Conservation (phyloP, 2,888 invertebrate genomes). For the Geophilus truncorum region DNA sequence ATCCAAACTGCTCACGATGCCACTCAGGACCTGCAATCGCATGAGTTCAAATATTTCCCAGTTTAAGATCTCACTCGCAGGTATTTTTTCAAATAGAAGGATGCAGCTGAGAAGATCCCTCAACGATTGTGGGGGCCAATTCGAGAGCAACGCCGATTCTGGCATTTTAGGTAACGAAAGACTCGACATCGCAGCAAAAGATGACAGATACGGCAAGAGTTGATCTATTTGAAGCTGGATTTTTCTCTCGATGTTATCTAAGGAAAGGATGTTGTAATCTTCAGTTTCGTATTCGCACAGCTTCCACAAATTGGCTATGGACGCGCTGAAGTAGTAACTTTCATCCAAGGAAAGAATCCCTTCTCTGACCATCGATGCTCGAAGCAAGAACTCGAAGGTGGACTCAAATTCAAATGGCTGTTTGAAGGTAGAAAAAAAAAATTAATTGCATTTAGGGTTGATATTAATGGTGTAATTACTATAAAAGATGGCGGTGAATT, state of each 20-base stretch:
- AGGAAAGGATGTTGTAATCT: not conserved
- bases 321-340: not conserved
- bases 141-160: not conserved
- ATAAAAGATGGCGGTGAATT: not conserved
- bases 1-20: conserved; percentile 1
- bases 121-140: not conserved
- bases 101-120: not conserved
- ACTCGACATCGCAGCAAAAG: not conserved
- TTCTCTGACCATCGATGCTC: not conserved
- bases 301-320: not conserved
- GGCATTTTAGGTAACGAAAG: not conserved
- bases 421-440: not conserved
- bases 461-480: not conserved
- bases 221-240: not conserved
- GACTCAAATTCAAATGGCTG: not conserved
- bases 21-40: not conserved
- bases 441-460: not conserved
- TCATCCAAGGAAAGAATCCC: not conserved
- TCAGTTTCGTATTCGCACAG: not conserved
- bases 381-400: not conserved
- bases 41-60: not conserved
- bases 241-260: not conserved
- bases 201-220: not conserved
- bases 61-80: not conserved
- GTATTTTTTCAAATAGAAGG: not conserved